Evolutionary conservation across 2,113 vertebrate genomes (phyloP), one percentile per base, ranked within the genome.

Genomic region (Cettia cetti): DNA sequence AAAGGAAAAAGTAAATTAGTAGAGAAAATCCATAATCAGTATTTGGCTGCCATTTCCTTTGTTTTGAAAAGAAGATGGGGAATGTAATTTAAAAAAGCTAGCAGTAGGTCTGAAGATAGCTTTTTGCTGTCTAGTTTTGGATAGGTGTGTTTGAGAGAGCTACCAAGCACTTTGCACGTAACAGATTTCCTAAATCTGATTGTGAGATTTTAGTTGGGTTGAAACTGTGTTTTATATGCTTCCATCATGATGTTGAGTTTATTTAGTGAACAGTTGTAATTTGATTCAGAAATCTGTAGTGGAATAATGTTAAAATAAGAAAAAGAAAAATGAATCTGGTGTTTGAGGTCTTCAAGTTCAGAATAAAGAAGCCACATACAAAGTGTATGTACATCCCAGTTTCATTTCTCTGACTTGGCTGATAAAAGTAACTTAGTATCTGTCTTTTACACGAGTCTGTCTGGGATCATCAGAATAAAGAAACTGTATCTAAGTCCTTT

Each of bases 81-180:
- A 27, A 45, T 78, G 4, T 75, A 31, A n/a, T n/a, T 37, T 37
- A 65, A 64, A n/a, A 24, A 40, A 35, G 6, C 35, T 74, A 42
- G 11, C 19, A 49, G n/a, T 28, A 86, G 49, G 18, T 74, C 12
- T 70, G 52, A 77, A 81, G 35, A n/a, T 27, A 69, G 11, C 13
- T 60, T 82, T 8, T 39, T 4, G 1, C 50, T n/a, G 2, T 68
- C 33, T 66, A 2, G 5, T 69, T 83, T 80, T 65, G 26, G 8
- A 5, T 69, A 33, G 18, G 4, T 90, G 7, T 71, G 42, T 88
- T 80, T 90, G 15, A 88, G n/a, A 57, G 56, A 78, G 9, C 21
- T 47, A 4, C 10, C 17, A 40, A 63, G 47, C 1, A 1, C 39
- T 82, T 92, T 1, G 0, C 31, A 45, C 15, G 4, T 61, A 0